Evolutionary conservation across 2,888 invertebrate genomes (phyloP).

Genomic region (Epinotia nisella): DNA sequence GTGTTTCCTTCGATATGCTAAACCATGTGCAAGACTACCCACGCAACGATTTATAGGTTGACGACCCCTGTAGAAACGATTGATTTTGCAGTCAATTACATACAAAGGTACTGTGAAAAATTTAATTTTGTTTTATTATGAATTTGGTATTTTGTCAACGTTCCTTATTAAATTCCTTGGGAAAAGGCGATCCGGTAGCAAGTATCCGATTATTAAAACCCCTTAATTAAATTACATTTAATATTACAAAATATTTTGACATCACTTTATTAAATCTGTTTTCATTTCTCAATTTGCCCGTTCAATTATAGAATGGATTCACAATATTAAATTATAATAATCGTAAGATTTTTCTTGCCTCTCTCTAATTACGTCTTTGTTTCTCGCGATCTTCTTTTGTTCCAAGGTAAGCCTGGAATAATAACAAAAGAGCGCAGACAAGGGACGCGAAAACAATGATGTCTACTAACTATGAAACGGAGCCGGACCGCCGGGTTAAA

Average conservation of each 20-base stretch:
- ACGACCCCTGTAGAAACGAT: conserved; percentile 54
- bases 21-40: conserved; percentile 58
- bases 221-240: conserved; percentile 28
- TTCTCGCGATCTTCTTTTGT: conserved; percentile 73
- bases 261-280: conserved; percentile 29
- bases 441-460: conserved; percentile 76
- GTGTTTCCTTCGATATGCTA: conserved; percentile 55
- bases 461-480: conserved; percentile 72
- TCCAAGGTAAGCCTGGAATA: conserved; percentile 67
- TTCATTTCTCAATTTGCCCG: conserved; percentile 12
- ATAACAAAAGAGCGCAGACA: conserved; percentile 73
- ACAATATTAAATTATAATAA: conserved; percentile 63
- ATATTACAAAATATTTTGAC: conserved; percentile 24
- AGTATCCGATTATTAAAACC: conserved; percentile 28
- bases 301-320: conserved; percentile 45
- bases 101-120: conserved; percentile 4
- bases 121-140: not conserved
- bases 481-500: conserved; percentile 46
- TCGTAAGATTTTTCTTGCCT: conserved; percentile 66
- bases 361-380: conserved; percentile 79
- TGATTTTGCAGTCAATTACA: conserved; percentile 30
- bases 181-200: conserved; percentile 19
- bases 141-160: conserved; percentile 15
- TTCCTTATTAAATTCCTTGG: conserved; percentile 33
- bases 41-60: conserved; percentile 63